Base-by-base conservation (phyloP, 2,888 invertebrate genomes). In the Netelia melanura region DNA sequence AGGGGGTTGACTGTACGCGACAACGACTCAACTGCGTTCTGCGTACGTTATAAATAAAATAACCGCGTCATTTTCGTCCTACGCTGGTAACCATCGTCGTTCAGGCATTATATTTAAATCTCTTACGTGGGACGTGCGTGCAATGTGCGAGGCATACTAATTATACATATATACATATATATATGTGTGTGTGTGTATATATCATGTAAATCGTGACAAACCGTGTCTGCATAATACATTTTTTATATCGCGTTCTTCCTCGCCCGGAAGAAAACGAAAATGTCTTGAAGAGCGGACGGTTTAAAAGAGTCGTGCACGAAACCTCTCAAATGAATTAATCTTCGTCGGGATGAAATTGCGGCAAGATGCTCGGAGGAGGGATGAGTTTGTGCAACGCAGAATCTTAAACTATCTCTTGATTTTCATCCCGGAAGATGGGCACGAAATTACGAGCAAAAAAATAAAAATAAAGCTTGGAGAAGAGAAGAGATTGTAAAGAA, bases 21-120 rank as follows among this genome's bases (percentile, higher is more conserved):
- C 78, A 71, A 5, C 64, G 71, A 72, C 79, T 67, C 72, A 71
- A 71, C 54, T 58, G 65, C 76, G 58, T 44, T 67, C 58, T 58
- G 11, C 76, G 21, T 68, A 56, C 52, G 56, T 71, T 17, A 58
- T 58, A 76, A 67, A 67, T 58, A 67, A 58, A 67, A 67, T 11
- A 52, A 52, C 76, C 56, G 68, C 21, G 56, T 68, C 62, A 52
- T 83, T 86, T 85, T 85, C 87, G 76, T 87, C 88, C 88, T 83
- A 89, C 89, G 87, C 74, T 68, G 76, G 30, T 43, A 43, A 58
- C 83, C 77, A 75, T 86, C 88, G 89, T 89, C 90, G 88, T 89
- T 77, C 87, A 71, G 80, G 87, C 81, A 89, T 88, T 89, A 90
- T 90, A 90, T 90, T 90, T 89, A 90, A 90, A 90, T 90, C 87